phyloP scores from a whole-genome alignment of 2,797 vertebrate species.

The Peromyscus aztecus region DNA sequence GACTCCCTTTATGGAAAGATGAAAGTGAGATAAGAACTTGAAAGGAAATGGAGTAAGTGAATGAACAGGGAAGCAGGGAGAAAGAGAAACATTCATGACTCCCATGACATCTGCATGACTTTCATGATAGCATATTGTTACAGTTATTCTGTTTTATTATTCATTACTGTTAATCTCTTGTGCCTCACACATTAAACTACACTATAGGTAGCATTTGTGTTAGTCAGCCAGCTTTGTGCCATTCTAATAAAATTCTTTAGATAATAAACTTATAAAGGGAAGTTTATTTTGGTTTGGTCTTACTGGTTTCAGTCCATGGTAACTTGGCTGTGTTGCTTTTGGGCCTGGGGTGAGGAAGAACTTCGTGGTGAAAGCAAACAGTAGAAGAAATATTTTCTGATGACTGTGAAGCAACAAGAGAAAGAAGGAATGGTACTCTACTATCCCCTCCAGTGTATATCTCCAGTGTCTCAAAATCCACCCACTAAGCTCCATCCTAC shows the following conservation, averaged over 20 bases:
- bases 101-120: neutral
- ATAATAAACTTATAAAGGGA: neutral
- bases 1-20: neutral
- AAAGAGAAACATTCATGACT: neutral
- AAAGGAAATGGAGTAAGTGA: neutral
- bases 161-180: neutral
- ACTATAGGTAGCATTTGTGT: neutral
- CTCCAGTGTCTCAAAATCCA: neutral
- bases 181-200: neutral
- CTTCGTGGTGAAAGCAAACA: too few species aligned
- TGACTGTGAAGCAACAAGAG: neutral
- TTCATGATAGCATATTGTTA: neutral
- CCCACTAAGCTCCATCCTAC: neutral
- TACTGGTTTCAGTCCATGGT: neutral
- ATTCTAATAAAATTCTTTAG: neutral
- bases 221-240: neutral
- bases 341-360: neutral
- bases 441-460: neutral
- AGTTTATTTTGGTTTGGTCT: neutral
- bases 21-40: neutral
- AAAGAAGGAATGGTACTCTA: neutral
- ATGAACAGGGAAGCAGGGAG: neutral
- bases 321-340: neutral
- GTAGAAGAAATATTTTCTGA: neutral
- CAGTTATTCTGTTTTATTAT: neutral